phyloP scores from a whole-genome alignment of 2,888 invertebrate genomes.

The Nymphalis urticae region DNA sequence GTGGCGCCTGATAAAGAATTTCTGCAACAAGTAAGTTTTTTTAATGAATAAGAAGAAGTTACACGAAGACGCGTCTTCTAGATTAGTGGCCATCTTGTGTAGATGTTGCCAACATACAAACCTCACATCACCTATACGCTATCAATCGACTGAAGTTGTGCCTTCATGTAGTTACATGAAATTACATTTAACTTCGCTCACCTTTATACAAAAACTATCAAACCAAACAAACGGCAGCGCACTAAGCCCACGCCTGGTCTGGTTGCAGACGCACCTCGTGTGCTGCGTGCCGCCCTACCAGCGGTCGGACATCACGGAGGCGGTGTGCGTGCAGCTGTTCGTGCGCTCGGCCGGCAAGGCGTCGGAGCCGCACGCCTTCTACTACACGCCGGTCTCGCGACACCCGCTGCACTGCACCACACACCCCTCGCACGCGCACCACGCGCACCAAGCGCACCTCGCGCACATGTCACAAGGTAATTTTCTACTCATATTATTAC shows the following conservation, averaged over 20 bases:
- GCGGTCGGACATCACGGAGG: slow-evolving; percentile 85
- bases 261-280: slow-evolving; percentile 89
- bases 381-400: slow-evolving; percentile 84
- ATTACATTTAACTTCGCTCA: no score
- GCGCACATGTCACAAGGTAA: slow-evolving; percentile 11
- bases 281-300: slow-evolving; percentile 91
- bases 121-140: no score
- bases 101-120: no score
- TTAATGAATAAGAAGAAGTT: no score
- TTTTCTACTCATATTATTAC: slow-evolving; percentile 3
- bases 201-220: no score
- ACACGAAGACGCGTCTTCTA: no score
- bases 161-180: no score
- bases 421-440: slow-evolving; percentile 56
- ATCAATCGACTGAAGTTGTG: no score
- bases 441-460: slow-evolving; percentile 34
- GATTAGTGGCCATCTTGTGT: no score
- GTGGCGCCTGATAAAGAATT: slow-evolving; percentile 94
- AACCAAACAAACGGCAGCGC: no score
- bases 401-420: slow-evolving; percentile 50
- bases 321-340: slow-evolving; percentile 88
- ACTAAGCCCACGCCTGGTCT: not conserved
- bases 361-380: slow-evolving; percentile 92
- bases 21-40: slow-evolving; percentile 86
- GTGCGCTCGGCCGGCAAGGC: slow-evolving; percentile 92